Conservation (phyloP, 2,888 invertebrate species). For the Tenthredo scrophulariae region DNA sequence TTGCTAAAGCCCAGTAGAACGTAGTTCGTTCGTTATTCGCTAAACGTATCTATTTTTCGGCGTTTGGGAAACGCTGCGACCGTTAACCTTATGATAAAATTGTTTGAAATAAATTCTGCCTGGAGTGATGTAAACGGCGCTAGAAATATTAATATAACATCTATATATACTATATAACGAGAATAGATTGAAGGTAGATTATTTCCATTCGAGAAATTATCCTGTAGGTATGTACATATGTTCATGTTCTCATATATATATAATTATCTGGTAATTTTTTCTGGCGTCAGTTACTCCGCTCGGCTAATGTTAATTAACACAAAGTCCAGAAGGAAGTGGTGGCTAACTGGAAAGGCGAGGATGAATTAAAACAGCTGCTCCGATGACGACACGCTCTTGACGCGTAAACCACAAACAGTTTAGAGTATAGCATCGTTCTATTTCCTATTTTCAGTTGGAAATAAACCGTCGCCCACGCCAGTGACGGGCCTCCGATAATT, state of each 20-base stretch:
- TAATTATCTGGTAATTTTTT: not conserved
- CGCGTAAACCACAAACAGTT: slow-evolving; percentile 51
- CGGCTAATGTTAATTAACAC: slow-evolving; percentile 15
- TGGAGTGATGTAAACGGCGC: too few relatives aligned
- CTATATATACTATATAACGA: too few relatives aligned
- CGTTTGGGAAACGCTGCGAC: not conserved
- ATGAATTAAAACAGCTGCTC: slow-evolving; percentile 77
- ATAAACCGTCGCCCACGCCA: slow-evolving; percentile 66
- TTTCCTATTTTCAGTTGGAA: slow-evolving; percentile 70
- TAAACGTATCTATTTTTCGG: not conserved
- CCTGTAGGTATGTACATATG: too few relatives aligned
- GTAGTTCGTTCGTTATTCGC: not conserved
- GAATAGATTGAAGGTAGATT: too few relatives aligned
- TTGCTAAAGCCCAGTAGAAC: slow-evolving; percentile 39
- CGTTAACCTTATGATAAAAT: too few relatives aligned
- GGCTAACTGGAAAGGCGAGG: slow-evolving; percentile 71
- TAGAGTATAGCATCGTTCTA: slow-evolving; percentile 22
- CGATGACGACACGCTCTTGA: slow-evolving; percentile 71
- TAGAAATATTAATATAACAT: too few relatives aligned
- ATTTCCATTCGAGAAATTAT: too few relatives aligned
- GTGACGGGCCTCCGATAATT: slow-evolving; percentile 30
- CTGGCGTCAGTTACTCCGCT: not conserved
- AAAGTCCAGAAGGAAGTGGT: slow-evolving; percentile 67
- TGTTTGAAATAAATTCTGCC: too few relatives aligned
- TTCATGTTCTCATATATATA: not conserved